Percentiles rank a stretch among this genome's conserved stretches.
Conservation (phyloP, 2,797 vertebrate genomes). For the Gadopsis bispinosus region DNA sequence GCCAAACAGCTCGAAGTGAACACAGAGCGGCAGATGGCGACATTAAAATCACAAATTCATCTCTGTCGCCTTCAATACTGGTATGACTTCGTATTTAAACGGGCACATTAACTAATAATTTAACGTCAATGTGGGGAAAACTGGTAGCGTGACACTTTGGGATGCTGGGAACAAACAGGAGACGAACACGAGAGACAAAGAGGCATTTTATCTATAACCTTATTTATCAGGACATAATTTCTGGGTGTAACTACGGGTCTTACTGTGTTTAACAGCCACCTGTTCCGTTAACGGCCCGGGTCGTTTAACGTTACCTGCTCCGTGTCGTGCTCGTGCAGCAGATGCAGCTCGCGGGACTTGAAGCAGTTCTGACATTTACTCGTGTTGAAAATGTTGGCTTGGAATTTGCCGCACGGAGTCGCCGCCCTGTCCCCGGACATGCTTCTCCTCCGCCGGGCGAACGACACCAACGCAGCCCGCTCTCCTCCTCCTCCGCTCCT, state of each 20-base stretch:
- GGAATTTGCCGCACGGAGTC: constrained; percentile 89
- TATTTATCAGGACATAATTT: neutral
- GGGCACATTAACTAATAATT: neutral
- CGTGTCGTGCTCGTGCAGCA: constrained; percentile 86
- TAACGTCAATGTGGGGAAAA: neutral
- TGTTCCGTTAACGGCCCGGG: neutral
- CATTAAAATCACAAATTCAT: neutral
- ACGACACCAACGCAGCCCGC: neutral
- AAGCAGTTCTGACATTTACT: constrained; percentile 96
- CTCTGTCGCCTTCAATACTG: too few species aligned
- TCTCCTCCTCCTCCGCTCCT: constrained; percentile 5
- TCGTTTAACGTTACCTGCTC: constrained; percentile 82
- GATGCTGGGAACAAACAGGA: neutral
- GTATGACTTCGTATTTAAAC: neutral
- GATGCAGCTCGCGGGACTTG: constrained; percentile 91
- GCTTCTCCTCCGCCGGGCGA: constrained; percentile 33
- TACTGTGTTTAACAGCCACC: neutral
- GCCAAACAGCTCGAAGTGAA: too few species aligned
- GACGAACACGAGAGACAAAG: too few species aligned
- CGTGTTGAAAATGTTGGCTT: constrained; percentile 92
- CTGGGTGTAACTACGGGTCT: neutral
- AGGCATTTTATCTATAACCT: neutral
- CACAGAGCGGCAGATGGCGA: neutral
- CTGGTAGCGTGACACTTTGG: neutral
- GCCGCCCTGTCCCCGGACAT: constrained; percentile 87